Evolutionary conservation across 2,888 invertebrate species (phyloP).

Genomic region (Ornithoptera alexandrae): DNA sequence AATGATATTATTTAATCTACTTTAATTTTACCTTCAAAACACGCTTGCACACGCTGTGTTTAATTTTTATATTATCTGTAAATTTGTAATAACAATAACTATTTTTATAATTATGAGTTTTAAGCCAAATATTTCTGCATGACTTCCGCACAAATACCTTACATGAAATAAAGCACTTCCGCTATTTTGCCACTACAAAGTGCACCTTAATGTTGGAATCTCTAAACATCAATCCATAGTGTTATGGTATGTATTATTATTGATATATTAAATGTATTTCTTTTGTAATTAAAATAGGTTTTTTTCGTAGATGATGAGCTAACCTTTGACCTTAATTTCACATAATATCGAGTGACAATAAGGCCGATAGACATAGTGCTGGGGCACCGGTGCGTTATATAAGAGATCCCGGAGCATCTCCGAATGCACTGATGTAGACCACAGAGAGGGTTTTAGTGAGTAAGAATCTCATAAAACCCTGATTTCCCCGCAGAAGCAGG

Average conservation of each 20-base stretch:
- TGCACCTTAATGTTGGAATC: neutral
- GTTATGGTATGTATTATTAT: conserved; percentile 7
- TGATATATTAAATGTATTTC: neutral
- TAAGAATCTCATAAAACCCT: too few species aligned
- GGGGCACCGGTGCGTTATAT: too few species aligned
- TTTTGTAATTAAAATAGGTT: neutral
- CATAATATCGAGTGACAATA: too few species aligned
- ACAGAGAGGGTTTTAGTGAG: too few species aligned
- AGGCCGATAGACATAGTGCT: too few species aligned
- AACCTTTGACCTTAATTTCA: too few species aligned
- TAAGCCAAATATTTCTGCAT: neutral
- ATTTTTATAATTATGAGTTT: neutral
- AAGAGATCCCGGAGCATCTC: too few species aligned
- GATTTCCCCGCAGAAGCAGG: too few species aligned
- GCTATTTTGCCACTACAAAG: neutral
- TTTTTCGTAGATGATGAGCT: neutral
- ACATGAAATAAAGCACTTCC: conserved; percentile 1
- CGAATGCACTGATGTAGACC: too few species aligned
- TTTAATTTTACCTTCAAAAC: neutral
- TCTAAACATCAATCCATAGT: neutral
- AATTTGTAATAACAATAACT: neutral
- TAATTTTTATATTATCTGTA: neutral
- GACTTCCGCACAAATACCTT: conserved; percentile 5
- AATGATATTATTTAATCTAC: neutral
- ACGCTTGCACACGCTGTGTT: neutral